These are phyloP conservation scores for Otocyon megalotis DNA, from an alignment of 2,113 vertebrate species.

Conservation along the genomic window DNA sequence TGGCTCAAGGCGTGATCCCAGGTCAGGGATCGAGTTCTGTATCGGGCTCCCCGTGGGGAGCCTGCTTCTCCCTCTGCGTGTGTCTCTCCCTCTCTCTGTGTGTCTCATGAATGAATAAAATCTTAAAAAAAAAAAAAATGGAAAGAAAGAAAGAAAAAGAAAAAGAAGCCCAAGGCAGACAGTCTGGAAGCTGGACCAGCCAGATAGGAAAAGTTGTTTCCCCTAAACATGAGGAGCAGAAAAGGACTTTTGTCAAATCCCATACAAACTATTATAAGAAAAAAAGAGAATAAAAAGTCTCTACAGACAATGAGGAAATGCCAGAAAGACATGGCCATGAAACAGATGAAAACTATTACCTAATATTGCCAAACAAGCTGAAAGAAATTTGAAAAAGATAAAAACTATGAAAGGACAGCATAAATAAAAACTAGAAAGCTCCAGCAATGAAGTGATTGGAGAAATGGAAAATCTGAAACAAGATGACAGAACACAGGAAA, in stretches of 20 bases:
- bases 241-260: not conserved
- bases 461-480: not conserved
- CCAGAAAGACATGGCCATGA: not conserved
- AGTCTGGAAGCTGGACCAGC: not conserved
- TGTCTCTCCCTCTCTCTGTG: too few relatives aligned
- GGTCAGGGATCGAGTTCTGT: too few relatives aligned
- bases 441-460: not conserved
- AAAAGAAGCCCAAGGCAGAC: too few relatives aligned
- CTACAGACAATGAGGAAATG: not conserved
- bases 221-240: not conserved
- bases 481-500: not conserved
- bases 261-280: not conserved
- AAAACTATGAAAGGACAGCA: not conserved
- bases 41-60: too few relatives aligned
- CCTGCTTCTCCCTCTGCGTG: too few relatives aligned
- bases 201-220: not conserved
- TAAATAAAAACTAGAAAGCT: slow-evolving; percentile 14
- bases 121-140: too few relatives aligned
- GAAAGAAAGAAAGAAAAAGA: too few relatives aligned
- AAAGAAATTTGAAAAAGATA: not conserved
- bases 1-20: too few relatives aligned
- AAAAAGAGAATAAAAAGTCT: not conserved
- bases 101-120: too few relatives aligned
- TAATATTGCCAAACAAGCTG: not conserved
- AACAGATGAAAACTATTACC: not conserved